These are phyloP conservation scores for Oncorhynchus gorbuscha DNA, from an alignment of 2,113 vertebrate species.

Conservation along the genomic window DNA sequence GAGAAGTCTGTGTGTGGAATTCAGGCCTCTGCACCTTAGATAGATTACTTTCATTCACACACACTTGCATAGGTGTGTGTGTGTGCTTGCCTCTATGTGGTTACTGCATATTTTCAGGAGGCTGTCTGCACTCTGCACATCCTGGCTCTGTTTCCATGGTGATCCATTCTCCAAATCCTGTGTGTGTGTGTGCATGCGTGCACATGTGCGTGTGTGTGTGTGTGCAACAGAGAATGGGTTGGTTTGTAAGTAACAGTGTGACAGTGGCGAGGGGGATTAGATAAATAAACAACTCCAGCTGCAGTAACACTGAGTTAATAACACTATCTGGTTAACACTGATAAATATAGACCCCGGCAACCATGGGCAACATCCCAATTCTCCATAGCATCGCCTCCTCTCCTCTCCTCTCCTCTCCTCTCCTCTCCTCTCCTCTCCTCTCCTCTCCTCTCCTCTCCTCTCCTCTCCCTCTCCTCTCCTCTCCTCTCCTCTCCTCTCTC, in stretches of 20 bases:
- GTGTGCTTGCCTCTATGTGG: conserved; percentile 9
- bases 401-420: no score
- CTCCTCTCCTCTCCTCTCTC: no score
- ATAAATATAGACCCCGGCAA: conserved; percentile 64
- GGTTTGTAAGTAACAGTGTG: conserved; percentile 41
- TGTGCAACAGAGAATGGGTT: conserved; percentile 24
- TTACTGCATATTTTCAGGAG: conserved; percentile 35
- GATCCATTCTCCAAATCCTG: conserved; percentile 61
- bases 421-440: no score
- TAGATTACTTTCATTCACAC: background rate
- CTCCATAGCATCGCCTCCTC: no score
- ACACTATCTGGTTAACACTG: conserved; percentile 51
- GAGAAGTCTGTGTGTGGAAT: background rate
- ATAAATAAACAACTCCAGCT: conserved; percentile 68
- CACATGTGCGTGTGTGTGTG: conserved; percentile 8
- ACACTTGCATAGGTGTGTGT: background rate
- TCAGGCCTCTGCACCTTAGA: conserved; percentile 1
- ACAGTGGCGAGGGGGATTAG: conserved; percentile 57
- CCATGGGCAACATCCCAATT: no score
- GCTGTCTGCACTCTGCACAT: conserved; percentile 51
- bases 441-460: no score
- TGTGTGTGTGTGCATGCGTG: background rate
- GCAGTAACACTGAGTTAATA: conserved; percentile 69
- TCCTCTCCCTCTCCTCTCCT: no score
- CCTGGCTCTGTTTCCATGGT: conserved; percentile 72